Evolutionary conservation across 2,113 vertebrate species (phyloP).

Genomic region (Chlorodrepanis virens): DNA sequence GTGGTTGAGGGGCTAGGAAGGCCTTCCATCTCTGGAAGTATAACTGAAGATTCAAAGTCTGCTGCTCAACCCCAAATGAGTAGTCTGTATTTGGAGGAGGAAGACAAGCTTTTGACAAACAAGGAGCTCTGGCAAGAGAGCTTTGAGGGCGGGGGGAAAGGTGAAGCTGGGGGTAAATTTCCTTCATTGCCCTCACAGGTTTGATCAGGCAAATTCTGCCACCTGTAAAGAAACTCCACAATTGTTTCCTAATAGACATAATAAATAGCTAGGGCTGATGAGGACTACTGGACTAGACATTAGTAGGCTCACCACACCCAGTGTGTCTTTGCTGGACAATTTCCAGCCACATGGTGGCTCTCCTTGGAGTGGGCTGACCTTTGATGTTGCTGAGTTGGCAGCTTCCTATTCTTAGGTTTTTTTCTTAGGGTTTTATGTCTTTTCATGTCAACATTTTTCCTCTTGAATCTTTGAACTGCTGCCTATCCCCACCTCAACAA

Average conservation of each 20-base stretch:
- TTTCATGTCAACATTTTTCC: background rate
- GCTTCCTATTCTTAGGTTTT: background rate
- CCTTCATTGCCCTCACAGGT: background rate
- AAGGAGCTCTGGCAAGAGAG: background rate
- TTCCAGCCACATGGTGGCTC: background rate
- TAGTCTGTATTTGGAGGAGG: background rate
- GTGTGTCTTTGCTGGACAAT: background rate
- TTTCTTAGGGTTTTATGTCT: background rate
- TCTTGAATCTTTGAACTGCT: background rate
- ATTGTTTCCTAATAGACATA: background rate
- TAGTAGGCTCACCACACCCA: background rate
- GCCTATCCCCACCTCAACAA: background rate
- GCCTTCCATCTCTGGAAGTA: background rate
- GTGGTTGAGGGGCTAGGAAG: background rate
- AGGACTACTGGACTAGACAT: background rate
- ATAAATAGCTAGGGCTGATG: background rate
- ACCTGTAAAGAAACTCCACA: background rate
- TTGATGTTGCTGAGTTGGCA: background rate
- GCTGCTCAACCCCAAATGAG: background rate
- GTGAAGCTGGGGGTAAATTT: background rate
- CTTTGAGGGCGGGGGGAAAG: rapidly evolving
- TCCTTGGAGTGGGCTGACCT: background rate
- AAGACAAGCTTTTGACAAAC: background rate
- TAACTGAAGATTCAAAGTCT: background rate
- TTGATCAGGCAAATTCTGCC: background rate